These are phyloP conservation scores for Drosophila nikananu DNA, from an alignment of 1,140 invertebrate species.

Conservation along the genomic window DNA sequence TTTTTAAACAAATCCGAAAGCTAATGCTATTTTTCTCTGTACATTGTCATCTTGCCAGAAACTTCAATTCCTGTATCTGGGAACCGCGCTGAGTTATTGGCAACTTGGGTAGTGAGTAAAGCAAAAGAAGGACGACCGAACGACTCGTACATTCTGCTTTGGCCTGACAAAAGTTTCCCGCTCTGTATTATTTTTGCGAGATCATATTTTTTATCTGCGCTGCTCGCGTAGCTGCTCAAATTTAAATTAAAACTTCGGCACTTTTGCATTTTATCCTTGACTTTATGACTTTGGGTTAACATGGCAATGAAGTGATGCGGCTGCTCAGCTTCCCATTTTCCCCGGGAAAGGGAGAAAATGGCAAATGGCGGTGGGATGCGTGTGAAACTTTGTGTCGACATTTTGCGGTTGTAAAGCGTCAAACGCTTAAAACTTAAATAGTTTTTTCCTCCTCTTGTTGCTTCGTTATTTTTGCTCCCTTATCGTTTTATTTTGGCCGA, in stretches of 20 bases:
- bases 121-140: constrained; percentile 2
- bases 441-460: constrained; percentile 41
- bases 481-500: constrained; percentile 45
- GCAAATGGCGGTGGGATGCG: constrained; percentile 21
- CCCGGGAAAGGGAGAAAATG: constrained; percentile 13
- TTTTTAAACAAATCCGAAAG: not conserved
- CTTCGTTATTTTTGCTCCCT: constrained; percentile 24
- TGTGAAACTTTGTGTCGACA: constrained; percentile 77
- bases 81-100: constrained; percentile 47
- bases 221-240: constrained; percentile 52
- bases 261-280: constrained; percentile 80
- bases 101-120: constrained; percentile 33
- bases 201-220: constrained; percentile 50
- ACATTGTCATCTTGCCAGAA: constrained; percentile 1
- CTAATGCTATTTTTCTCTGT: not conserved
- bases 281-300: constrained; percentile 78
- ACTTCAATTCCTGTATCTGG: constrained; percentile 43
- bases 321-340: constrained; percentile 37
- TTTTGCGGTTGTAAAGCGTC: constrained; percentile 82
- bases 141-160: constrained; percentile 25
- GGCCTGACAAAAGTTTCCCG: constrained; percentile 30
- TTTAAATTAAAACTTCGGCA: constrained; percentile 83
- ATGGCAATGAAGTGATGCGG: constrained; percentile 65
- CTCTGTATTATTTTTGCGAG: constrained; percentile 45
- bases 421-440: constrained; percentile 83